A percentile compares a stretch with the other conserved stretches of the same genome.
phyloP scores from a whole-genome alignment of 1,140 invertebrate genomes.

The Papilio xuthus region DNA sequence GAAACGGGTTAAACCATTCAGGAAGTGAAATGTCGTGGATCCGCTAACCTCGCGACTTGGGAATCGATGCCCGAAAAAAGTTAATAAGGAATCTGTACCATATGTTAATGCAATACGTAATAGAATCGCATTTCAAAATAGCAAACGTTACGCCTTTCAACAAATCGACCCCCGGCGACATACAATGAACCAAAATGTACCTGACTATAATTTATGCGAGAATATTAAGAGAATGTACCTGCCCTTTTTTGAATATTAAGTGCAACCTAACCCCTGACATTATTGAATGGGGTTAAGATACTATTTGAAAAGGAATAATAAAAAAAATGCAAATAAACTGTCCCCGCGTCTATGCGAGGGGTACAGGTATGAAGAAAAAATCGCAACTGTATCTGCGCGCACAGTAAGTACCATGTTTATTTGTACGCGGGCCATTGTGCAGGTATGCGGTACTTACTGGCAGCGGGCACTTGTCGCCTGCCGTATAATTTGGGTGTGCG shows the following conservation, averaged over 20 bases:
- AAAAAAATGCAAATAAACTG: constrained; percentile 81
- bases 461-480: constrained; percentile 73
- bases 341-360: constrained; percentile 70
- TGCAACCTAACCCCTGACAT: constrained; percentile 82
- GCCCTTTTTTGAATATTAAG: constrained; percentile 82
- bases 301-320: constrained; percentile 80
- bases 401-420: constrained; percentile 62
- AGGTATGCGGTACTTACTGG: constrained; percentile 56
- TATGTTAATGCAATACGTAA: constrained; percentile 46
- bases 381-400: constrained; percentile 57
- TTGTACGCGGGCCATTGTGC: constrained; percentile 41
- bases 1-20: constrained; percentile 80
- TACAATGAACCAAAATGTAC: constrained; percentile 80
- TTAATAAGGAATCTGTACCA: constrained; percentile 44
- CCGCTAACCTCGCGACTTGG: constrained; percentile 56
- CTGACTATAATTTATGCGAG: constrained; percentile 83
- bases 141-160: constrained; percentile 57
- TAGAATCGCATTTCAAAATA: constrained; percentile 48
- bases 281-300: constrained; percentile 80
- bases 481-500: constrained; percentile 78
- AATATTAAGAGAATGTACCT: constrained; percentile 82
- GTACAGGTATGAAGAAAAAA: constrained; percentile 75
- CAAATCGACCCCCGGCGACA: constrained; percentile 56
- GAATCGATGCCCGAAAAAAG: constrained; percentile 56
- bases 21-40: constrained; percentile 78